Evolutionary conservation across 2,888 invertebrate species (phyloP).

Genomic region (Xestoiulus laeticollis): DNA sequence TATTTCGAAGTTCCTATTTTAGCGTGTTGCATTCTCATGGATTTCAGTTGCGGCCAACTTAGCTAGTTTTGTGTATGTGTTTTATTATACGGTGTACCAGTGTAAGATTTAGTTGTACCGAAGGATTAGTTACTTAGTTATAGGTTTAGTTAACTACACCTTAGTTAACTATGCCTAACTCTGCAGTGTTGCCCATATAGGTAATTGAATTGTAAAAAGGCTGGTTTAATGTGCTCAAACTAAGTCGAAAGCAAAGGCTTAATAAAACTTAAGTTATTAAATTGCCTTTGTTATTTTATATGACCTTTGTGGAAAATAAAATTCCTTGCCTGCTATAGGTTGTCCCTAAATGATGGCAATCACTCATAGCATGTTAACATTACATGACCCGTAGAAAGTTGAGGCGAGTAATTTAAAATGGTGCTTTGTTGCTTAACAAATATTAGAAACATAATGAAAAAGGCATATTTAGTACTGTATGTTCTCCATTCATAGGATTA

Average conservation of each 20-base stretch:
- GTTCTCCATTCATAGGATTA: no score
- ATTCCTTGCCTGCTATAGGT: neutral
- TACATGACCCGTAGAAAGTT: neutral
- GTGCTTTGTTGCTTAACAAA: no score
- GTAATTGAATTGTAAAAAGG: neutral
- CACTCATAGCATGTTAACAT: neutral
- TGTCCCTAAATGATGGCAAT: neutral
- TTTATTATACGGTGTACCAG: neutral
- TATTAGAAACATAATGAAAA: no score
- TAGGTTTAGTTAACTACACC: no score
- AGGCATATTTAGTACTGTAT: no score
- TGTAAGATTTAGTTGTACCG: no score
- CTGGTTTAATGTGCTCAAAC: constrained; percentile 35
- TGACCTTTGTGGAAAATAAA: neutral
- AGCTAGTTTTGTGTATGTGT: neutral
- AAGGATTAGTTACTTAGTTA: no score
- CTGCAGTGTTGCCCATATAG: neutral
- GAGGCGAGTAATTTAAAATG: no score
- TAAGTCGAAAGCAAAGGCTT: neutral
- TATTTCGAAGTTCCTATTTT: constrained; percentile 40
- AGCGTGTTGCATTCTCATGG: neutral
- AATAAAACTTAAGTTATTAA: constrained; percentile 22
- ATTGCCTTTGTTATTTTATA: neutral
- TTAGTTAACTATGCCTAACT: no score
- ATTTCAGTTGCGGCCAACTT: neutral